Conservation (phyloP, 2,888 invertebrate species). For the Leptinotarsa juncta region DNA sequence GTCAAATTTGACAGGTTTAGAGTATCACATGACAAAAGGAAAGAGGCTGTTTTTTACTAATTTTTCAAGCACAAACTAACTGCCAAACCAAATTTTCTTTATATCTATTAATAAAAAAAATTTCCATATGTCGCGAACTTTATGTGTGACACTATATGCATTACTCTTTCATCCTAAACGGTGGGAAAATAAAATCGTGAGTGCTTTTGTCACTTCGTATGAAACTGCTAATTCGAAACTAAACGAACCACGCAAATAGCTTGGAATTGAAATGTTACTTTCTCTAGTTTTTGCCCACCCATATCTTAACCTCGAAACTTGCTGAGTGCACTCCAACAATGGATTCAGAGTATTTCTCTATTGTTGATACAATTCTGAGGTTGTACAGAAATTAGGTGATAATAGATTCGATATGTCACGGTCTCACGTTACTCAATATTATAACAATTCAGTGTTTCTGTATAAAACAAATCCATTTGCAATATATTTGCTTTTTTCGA, state of each 20-base stretch:
- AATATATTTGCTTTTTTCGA: no score
- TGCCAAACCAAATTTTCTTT: no score
- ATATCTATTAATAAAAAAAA: no score
- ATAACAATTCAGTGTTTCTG: background rate
- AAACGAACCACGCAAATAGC: background rate
- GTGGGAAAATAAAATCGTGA: no score
- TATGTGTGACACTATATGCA: no score
- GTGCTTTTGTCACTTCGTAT: background rate
- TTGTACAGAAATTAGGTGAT: constrained; percentile 15
- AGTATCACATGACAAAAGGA: no score
- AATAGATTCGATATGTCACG: constrained; percentile 19
- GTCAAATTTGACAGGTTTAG: no score
- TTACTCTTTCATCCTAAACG: no score
- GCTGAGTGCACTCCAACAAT: constrained; percentile 13
- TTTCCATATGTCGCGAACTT: no score
- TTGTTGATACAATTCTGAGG: constrained; percentile 10
- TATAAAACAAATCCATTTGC: background rate
- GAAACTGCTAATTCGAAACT: background rate
- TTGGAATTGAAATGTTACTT: background rate
- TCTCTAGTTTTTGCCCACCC: constrained; percentile 8
- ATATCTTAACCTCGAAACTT: background rate
- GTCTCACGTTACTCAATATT: background rate
- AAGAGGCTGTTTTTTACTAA: no score
- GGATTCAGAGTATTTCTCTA: background rate
- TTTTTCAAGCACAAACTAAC: no score